Percentiles rank a stretch among this genome's conserved stretches.
Conservation (phyloP, 1,140 invertebrate species). For the Zaprionus vittiger region DNA sequence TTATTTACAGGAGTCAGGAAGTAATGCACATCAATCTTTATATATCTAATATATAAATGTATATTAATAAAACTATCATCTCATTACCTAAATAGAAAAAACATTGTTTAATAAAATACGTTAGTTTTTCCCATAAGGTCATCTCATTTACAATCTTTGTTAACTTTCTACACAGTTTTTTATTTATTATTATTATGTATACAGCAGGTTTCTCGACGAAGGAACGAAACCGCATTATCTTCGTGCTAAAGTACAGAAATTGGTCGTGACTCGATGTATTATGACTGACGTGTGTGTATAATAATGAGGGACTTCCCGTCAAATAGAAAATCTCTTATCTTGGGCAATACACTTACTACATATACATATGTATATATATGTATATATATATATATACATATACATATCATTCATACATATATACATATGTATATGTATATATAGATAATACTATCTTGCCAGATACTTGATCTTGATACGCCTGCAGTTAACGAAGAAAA, state of each 20-base stretch:
- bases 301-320: background rate
- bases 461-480: background rate
- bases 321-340: background rate
- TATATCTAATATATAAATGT: constrained; percentile 16
- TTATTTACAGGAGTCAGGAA: constrained; percentile 31
- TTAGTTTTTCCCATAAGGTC: constrained; percentile 19
- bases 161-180: constrained; percentile 66
- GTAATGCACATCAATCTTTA: constrained; percentile 40
- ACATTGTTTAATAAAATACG: constrained; percentile 27
- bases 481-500: constrained; percentile 4
- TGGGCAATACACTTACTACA: background rate
- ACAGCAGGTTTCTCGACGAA: constrained; percentile 23
- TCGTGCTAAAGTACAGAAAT: constrained; percentile 15
- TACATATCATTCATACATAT: background rate
- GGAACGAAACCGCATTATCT: constrained; percentile 31
- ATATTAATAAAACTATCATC: background rate
- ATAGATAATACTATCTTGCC: background rate
- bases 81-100: constrained; percentile 15
- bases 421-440: background rate
- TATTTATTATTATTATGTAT: background rate
- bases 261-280: background rate
- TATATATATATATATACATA: background rate
- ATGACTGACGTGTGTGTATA: background rate
- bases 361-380: background rate
- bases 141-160: constrained; percentile 38